Conservation (phyloP, 1,140 invertebrate genomes). For the Cotesia typhae region DNA sequence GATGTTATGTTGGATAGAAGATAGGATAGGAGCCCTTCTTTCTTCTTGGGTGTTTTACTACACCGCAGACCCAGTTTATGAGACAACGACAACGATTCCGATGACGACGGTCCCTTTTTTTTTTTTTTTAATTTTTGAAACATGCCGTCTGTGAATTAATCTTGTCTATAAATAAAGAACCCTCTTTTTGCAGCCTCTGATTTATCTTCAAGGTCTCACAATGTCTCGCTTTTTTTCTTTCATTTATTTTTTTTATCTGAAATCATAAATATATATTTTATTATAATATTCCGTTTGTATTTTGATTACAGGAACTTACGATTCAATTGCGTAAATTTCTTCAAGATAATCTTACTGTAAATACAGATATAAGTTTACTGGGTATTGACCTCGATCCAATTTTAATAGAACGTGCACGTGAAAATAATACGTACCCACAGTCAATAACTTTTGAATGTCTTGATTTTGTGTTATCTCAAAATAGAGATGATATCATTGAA, state of each 20-base stretch:
- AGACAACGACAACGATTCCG: background rate
- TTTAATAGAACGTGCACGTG: slow-evolving; percentile 74
- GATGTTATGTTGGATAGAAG: no score
- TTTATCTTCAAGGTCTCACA: slow-evolving; percentile 20
- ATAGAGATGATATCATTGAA: slow-evolving; percentile 56
- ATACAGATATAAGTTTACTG: slow-evolving; percentile 67
- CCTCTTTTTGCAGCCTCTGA: background rate
- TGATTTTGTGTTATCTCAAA: slow-evolving; percentile 70
- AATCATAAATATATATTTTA: no score
- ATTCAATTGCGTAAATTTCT: slow-evolving; percentile 69
- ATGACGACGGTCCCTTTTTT: background rate
- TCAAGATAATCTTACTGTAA: slow-evolving; percentile 54
- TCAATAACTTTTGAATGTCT: slow-evolving; percentile 68
- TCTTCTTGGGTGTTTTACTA: background rate
- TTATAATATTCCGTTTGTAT: no score
- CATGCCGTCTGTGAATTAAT: slow-evolving; percentile 12
- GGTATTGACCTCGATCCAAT: slow-evolving; percentile 79
- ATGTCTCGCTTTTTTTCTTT: slow-evolving; percentile 26
- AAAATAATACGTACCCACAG: slow-evolving; percentile 54
- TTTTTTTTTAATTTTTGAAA: background rate
- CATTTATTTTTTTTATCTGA: slow-evolving; percentile 35
- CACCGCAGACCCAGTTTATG: background rate
- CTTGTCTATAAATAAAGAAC: slow-evolving; percentile 23
- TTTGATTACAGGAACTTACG: slow-evolving; percentile 70
- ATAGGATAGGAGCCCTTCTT: background rate